phyloP scores from a whole-genome alignment of 2,113 vertebrate genomes.

The Tachysurus vachellii region DNA sequence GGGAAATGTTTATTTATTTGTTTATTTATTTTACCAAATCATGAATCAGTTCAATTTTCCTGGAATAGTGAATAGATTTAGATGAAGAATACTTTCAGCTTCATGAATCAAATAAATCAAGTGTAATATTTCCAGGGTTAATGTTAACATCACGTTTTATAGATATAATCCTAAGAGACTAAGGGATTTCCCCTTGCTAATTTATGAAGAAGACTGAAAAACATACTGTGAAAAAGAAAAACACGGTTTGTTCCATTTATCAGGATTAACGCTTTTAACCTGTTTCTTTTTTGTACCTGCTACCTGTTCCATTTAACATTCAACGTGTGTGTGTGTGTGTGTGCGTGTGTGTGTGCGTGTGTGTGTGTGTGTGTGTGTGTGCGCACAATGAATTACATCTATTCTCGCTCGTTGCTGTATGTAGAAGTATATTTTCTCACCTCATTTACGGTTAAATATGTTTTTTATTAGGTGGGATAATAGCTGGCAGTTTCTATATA shows the following conservation, averaged over 20 bases:
- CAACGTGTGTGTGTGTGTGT: background rate
- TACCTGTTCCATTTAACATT: background rate
- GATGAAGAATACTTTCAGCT: background rate
- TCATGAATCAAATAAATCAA: background rate
- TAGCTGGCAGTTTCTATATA: background rate
- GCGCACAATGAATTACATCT: background rate
- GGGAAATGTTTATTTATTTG: too few relatives aligned
- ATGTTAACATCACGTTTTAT: background rate
- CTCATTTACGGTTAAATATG: background rate
- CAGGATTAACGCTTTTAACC: background rate
- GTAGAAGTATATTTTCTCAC: constrained; percentile 1
- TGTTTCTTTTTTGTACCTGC: background rate
- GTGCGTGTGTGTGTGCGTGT: background rate
- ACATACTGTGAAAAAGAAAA: background rate
- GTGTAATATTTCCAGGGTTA: background rate
- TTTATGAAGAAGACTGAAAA: background rate
- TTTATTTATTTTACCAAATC: too few relatives aligned
- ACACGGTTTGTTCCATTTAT: background rate
- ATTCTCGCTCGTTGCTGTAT: background rate
- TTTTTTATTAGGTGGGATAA: constrained; percentile 34
- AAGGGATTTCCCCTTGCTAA: constrained; percentile 2
- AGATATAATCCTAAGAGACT: background rate
- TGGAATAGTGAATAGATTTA: background rate
- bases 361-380: too few relatives aligned
- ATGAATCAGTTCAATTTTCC: too few relatives aligned